Conservation (phyloP, 2,888 invertebrate species). For the Eilema caniola region DNA sequence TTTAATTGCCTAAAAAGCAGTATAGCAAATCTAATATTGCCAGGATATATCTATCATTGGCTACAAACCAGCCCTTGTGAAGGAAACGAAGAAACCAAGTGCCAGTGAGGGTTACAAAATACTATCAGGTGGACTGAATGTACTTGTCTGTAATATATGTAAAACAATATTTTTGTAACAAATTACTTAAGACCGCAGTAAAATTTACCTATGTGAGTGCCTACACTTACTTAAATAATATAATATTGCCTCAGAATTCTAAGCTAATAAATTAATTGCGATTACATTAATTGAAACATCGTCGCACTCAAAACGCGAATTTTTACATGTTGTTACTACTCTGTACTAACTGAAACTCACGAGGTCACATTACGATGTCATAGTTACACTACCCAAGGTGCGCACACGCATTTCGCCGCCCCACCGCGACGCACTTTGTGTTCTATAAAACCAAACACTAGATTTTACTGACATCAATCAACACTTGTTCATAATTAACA, state of each 20-base stretch:
- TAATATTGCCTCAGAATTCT: background rate
- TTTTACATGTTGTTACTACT: conserved; percentile 10
- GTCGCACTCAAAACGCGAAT: background rate
- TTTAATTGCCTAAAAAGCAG: no score
- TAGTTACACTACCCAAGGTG: background rate
- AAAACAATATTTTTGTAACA: background rate
- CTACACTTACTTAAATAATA: background rate
- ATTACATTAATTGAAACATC: conserved; percentile 4
- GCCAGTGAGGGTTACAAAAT: background rate
- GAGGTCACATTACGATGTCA: conserved; percentile 17
- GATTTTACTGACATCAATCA: conserved; percentile 62
- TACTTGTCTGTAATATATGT: background rate
- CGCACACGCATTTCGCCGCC: conserved; percentile 41
- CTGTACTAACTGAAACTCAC: conserved; percentile 14
- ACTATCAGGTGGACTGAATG: background rate
- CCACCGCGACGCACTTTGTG: conserved; percentile 37
- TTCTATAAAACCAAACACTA: conserved; percentile 55
- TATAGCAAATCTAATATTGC: background rate
- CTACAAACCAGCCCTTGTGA: background rate
- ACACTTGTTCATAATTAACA: conserved; percentile 57
- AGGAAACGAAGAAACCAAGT: background rate
- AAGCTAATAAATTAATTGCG: background rate
- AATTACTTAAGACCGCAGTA: background rate
- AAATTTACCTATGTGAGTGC: background rate
- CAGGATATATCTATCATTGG: background rate